Evolutionary conservation across 1,140 invertebrate genomes (phyloP), one percentile per base, ranked within the genome.

Genomic region (Matsumurasca onukii): DNA sequence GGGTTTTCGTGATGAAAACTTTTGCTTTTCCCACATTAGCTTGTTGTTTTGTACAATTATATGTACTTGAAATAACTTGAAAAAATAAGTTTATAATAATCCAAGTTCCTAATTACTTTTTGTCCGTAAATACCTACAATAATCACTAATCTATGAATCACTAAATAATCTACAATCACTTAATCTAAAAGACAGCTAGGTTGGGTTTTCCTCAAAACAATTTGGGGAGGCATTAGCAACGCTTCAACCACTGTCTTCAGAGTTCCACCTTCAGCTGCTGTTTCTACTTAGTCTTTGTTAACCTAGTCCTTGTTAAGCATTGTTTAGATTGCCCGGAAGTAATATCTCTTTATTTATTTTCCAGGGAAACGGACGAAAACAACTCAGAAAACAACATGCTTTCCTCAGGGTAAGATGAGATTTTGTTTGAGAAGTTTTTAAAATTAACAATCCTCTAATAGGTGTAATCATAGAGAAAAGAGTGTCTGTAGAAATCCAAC

Each of bases 341-440:
- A 45, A 45, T 45, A 9, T 12, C 39, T n/a, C n/a, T 12, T 12
- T 45, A 45, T 45, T 45, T 12, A 45, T 51, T 51, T 51, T 51
- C 3, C 49, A 51, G 49, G 49, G 49, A 51, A n/a, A 20, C 49
- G n/a, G 49, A 51, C 24, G 17, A 17, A 51, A 51, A 51, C 49
- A 22, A 51, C n/a, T n/a, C n/a, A 51, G 3, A 3, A 20, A 51
- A 51, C 49, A n/a, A 51, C 49, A 51, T 51, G 49, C 49, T 51
- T 20, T 51, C 49, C 49, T 51, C 49, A 51, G n/a, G 49, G 49
- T 51, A 51, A 51, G 49, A 9, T 45, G 39, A 45, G n/a, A 45
- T 12, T 12, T 45, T 45, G 9, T 45, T n/a, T 45, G 39, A 12
- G n/a, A n/a, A n/a, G 9, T 12, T 12, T 45, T 45, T 45, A 12